Evolutionary conservation across 2,113 vertebrate species (phyloP).

Genomic region (Chrysochloris asiatica): DNA sequence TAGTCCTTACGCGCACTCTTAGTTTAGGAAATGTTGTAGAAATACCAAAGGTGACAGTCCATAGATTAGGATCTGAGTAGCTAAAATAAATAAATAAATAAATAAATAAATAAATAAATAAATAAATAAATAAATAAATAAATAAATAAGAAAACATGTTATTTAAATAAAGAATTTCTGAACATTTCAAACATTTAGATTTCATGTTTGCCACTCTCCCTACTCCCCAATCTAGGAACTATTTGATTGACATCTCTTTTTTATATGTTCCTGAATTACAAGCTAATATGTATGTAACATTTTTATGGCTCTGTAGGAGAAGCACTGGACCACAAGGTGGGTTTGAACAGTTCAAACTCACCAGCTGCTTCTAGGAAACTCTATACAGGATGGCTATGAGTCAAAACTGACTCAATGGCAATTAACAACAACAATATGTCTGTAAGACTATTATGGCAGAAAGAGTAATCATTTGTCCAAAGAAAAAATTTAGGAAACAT

Average conservation of each 20-base stretch:
- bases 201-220: background rate
- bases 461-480: constrained; percentile 21
- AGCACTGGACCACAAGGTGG: no score
- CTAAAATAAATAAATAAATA: constrained; percentile 39
- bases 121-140: background rate
- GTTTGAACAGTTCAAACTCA: no score
- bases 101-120: background rate
- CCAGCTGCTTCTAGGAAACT: no score
- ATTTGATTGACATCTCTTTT: background rate
- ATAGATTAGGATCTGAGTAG: constrained; percentile 47
- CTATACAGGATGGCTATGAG: no score
- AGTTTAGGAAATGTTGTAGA: constrained; percentile 2
- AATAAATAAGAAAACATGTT: background rate
- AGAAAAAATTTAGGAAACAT: constrained; percentile 23
- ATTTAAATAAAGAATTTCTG: background rate
- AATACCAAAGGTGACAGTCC: constrained; percentile 66
- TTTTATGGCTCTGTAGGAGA: no score
- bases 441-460: background rate
- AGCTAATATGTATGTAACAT: background rate
- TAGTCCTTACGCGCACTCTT: constrained; percentile 38
- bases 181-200: background rate
- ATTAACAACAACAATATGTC: no score
- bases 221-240: background rate
- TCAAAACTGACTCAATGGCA: no score
- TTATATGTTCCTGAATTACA: background rate